Evolutionary conservation across 2,113 vertebrate species (phyloP), one percentile per base, ranked within the genome.

Genomic region (Himantopus leucocephalus): DNA sequence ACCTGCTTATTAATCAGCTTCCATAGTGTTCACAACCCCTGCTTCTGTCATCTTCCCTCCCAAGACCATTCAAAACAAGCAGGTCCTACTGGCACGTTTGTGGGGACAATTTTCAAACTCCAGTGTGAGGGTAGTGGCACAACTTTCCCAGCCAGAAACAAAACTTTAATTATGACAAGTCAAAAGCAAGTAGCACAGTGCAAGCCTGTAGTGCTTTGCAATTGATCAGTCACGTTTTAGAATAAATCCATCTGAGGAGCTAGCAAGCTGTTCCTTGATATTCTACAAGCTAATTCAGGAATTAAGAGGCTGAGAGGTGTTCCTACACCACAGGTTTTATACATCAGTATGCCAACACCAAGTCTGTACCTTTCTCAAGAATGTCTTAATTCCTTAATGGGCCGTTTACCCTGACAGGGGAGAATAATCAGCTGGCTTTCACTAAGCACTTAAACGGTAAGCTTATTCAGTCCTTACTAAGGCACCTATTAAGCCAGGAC

Each of bases 381-480:
- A 76, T 1, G 0, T 34, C 6, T 64, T 62, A 39, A 56, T 34
- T 92, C 39, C 43, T 48, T 48, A 91, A 27, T 52, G 56, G 52
- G 45, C 52, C 45, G 24, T 60, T 64, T 75, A 63, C 26, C 9
- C 68, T 67, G 53, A 26, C 14, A 75, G 39, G 18, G 34, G 32
- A 81, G 52, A 86, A 94, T 52, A 55, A 81, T 60, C 76, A 89
- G 60, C 60, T 1, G 2, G 63, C 68, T 72, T 81, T 75, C 60
- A 59, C 78, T 58, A 63, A 88, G 53, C 62, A 82, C 37, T 60
- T 62, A 32, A 23, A 67, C 76, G 39, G 34, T 41, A 66, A 85
- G 59, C 67, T 85, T 66, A 17, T 83, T 94, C 84, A 93, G 74
- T 22, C 77, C 62, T 79, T 53, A n/a, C 37, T 37, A 35, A 30